phyloP scores from a whole-genome alignment of 2,888 invertebrate genomes.

The Andricus curvator region DNA sequence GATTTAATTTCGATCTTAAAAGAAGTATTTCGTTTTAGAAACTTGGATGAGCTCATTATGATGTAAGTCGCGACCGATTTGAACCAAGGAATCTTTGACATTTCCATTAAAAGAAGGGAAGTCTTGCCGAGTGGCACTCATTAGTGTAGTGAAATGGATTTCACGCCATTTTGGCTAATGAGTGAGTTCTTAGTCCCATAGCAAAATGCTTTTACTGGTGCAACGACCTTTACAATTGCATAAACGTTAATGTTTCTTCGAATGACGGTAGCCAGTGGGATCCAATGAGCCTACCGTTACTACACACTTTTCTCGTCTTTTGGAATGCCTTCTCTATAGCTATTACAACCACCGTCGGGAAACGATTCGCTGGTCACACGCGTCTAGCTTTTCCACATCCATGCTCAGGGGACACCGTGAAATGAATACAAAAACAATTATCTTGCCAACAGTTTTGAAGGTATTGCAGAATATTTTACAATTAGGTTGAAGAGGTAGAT shows the following conservation, averaged over 20 bases:
- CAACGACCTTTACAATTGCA: conserved; percentile 37
- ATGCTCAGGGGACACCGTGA: background rate
- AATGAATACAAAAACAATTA: background rate
- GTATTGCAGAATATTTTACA: too few species aligned
- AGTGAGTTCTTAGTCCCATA: conserved; percentile 13
- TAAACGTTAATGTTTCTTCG: conserved; percentile 32
- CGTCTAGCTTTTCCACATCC: background rate
- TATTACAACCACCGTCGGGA: conserved; percentile 6
- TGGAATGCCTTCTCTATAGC: conserved; percentile 28
- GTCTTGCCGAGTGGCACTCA: conserved; percentile 18
- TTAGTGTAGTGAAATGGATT: conserved; percentile 35
- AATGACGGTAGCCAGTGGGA: conserved; percentile 23
- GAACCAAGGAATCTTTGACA: conserved; percentile 8
- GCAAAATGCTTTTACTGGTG: conserved; percentile 13
- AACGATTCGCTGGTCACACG: conserved; percentile 23
- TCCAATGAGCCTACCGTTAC: conserved; percentile 25
- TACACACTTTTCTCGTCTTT: conserved; percentile 37
- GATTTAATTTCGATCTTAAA: too few species aligned
- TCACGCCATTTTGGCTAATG: conserved; percentile 36
- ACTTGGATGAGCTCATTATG: background rate
- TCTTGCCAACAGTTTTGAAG: too few species aligned
- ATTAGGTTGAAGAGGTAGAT: too few species aligned
- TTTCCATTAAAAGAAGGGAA: conserved; percentile 33
- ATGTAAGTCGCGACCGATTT: background rate
- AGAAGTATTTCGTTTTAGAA: background rate